phyloP scores from a whole-genome alignment of 2,113 vertebrate genomes.

The Meleagris gallopavo region DNA sequence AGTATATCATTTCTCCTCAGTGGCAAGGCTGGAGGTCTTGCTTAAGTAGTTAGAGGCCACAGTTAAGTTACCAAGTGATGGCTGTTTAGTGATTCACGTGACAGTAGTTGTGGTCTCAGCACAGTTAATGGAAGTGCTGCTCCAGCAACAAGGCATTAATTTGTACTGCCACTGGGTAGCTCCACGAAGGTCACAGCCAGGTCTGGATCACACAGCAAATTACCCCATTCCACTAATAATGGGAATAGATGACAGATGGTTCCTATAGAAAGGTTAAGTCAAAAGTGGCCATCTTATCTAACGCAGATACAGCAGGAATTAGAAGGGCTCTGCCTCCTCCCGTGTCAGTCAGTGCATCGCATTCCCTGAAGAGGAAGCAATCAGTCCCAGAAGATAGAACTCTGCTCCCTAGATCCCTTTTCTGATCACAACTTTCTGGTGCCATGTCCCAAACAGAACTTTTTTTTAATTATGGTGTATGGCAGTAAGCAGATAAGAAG shows the following conservation, averaged over 20 bases:
- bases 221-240: neutral
- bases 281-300: neutral
- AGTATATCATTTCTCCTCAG: conserved; percentile 41
- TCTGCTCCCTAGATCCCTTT: neutral
- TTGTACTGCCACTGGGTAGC: neutral
- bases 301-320: neutral
- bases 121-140: neutral
- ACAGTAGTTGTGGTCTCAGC: neutral
- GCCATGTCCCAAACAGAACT: neutral
- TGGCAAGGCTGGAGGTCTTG: neutral
- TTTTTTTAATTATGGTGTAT: neutral
- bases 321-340: neutral
- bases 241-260: conserved; percentile 7
- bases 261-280: neutral
- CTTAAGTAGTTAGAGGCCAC: neutral
- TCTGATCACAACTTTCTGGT: rapidly evolving
- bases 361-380: neutral
- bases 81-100: neutral
- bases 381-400: neutral
- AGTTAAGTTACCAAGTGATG: neutral
- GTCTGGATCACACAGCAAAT: neutral
- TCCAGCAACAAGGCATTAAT: neutral
- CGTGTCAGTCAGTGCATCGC: rapidly evolving
- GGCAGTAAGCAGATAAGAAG: neutral
- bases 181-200: neutral